A percentile compares a stretch with the other conserved stretches of the same genome.
phyloP scores from a whole-genome alignment of 1,140 invertebrate genomes.

The Notospermus geniculatus region DNA sequence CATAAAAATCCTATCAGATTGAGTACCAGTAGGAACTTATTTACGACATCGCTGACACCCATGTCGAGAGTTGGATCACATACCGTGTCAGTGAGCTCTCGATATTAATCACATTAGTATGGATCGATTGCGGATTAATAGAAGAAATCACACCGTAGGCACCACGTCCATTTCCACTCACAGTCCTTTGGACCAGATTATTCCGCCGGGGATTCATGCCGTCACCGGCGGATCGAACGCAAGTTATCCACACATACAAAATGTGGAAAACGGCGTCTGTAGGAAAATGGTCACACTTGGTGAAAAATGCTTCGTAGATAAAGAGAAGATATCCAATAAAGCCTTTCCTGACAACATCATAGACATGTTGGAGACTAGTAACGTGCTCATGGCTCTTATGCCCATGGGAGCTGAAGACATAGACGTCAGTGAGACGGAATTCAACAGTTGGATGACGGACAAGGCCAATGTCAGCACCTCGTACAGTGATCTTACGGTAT shows the following conservation, averaged over 20 bases:
- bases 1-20: not conserved
- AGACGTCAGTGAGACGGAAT: not conserved
- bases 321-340: slow-evolving; percentile 1
- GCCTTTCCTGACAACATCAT: slow-evolving; percentile 2
- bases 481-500: not conserved
- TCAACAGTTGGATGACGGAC: not conserved
- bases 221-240: not conserved
- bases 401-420: not conserved
- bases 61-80: not conserved
- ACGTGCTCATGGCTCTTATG: not conserved
- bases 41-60: not conserved
- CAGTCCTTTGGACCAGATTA: not conserved
- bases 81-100: not conserved
- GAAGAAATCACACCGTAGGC: not conserved
- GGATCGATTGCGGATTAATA: not conserved
- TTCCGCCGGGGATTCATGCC: not conserved
- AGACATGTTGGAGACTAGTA: slow-evolving; percentile 5
- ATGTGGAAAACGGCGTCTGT: not conserved
- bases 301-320: slow-evolving; percentile 6
- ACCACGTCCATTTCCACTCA: not conserved
- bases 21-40: slow-evolving; percentile 1
- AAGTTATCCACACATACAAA: not conserved
- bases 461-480: not conserved
- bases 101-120: not conserved
- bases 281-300: not conserved